phyloP scores from a whole-genome alignment of 2,113 vertebrate genomes.

The Cyanoliseus patagonus region DNA sequence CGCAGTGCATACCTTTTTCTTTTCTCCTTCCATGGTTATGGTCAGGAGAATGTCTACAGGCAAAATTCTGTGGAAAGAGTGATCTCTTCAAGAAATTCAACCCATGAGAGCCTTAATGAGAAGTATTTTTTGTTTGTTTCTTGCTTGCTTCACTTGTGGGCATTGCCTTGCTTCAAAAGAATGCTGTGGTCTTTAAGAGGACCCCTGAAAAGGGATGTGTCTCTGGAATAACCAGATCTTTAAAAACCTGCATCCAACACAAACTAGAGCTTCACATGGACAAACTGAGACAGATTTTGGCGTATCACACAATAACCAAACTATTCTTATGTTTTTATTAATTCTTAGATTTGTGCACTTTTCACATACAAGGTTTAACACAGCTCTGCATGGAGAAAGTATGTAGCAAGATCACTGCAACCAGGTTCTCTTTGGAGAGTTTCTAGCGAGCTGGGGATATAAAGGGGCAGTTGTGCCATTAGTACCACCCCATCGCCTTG shows the following conservation, averaged over 20 bases:
- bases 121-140: background rate
- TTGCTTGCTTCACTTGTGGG: background rate
- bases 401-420: background rate
- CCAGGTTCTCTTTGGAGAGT: background rate
- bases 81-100: background rate
- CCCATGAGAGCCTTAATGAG: background rate
- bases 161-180: background rate
- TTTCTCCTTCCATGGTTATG: background rate
- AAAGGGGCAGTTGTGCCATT: background rate
- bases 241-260: background rate
- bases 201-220: background rate
- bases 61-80: background rate
- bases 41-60: background rate
- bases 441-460: background rate
- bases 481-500: background rate
- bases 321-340: background rate
- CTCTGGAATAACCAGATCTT: background rate
- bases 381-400: background rate
- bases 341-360: background rate
- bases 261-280: background rate
- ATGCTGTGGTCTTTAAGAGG: background rate
- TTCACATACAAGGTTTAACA: background rate
- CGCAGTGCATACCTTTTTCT: rapidly evolving
- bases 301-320: background rate
- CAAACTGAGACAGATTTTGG: background rate